A percentile compares a stretch with the other conserved stretches of the same genome.
Conservation (phyloP, 2,888 invertebrate species). For the Arge pagana region DNA sequence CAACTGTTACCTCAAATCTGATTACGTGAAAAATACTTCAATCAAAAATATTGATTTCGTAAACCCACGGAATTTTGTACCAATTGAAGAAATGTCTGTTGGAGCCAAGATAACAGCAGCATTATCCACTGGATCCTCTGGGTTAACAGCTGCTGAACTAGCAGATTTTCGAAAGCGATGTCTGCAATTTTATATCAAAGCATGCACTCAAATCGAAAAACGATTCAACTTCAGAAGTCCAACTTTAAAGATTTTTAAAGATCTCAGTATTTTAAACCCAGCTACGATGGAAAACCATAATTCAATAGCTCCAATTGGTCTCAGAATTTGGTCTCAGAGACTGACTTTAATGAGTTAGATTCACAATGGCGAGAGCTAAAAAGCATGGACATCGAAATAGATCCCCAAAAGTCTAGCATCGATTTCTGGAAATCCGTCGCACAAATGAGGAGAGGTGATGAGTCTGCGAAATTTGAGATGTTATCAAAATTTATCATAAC, state of each 20-base stretch:
- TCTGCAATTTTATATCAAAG: conserved; percentile 20
- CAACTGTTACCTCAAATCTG: conserved; percentile 11
- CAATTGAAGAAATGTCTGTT: conserved; percentile 18
- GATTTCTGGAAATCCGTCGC: conserved; percentile 15
- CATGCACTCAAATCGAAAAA: conserved; percentile 19
- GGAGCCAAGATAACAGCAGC: conserved; percentile 20
- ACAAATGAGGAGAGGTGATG: conserved; percentile 11
- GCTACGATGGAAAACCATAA: conserved; percentile 1
- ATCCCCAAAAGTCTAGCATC: not conserved
- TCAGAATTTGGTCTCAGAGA: conserved; percentile 17
- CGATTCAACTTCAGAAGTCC: conserved; percentile 23
- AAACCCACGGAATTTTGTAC: conserved; percentile 4
- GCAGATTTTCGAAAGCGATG: conserved; percentile 20
- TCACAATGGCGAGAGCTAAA: conserved; percentile 20
- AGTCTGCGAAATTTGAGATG: conserved; percentile 10
- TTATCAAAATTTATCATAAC: conserved; percentile 14
- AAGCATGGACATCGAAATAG: conserved; percentile 1
- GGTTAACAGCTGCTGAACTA: conserved; percentile 4
- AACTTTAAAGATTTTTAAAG: not conserved
- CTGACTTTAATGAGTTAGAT: conserved; percentile 21
- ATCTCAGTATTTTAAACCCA: not conserved
- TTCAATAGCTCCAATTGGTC: conserved; percentile 21
- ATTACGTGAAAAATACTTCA: conserved; percentile 8
- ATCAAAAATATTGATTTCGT: conserved; percentile 7
- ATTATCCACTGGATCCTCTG: conserved; percentile 7